Conservation (phyloP, 30 jellyfish, hydroid and myxozoan species). For the Cassiopea xamachana region DNA sequence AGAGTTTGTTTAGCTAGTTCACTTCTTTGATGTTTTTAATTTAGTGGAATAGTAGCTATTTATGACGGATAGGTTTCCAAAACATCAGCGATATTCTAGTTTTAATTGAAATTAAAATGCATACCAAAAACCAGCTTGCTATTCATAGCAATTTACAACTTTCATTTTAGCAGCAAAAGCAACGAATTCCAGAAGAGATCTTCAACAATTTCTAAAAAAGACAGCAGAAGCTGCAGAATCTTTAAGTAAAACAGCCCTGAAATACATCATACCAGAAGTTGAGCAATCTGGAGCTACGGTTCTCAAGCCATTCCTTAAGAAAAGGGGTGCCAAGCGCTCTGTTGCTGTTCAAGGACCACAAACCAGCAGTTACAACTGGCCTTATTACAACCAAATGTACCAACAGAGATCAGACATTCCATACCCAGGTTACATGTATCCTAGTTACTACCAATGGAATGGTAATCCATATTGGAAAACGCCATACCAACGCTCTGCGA, state of each 20-base stretch:
- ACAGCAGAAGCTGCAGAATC: constrained; percentile 51
- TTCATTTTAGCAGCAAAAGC: neutral
- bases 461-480: constrained; percentile 6
- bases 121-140: neutral
- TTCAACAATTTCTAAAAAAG: constrained; percentile 26
- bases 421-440: constrained; percentile 17
- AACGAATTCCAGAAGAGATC: constrained; percentile 1
- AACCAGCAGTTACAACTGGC: neutral
- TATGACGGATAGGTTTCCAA: too few relatives aligned
- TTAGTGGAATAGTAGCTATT: too few relatives aligned
- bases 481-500: constrained; percentile 27
- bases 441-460: constrained; percentile 30
- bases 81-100: too few relatives aligned
- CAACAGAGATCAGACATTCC: constrained; percentile 36
- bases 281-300: constrained; percentile 49
- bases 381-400: neutral
- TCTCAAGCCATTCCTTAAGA: constrained; percentile 55
- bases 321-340: constrained; percentile 40
- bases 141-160: too few relatives aligned
- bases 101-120: too few relatives aligned
- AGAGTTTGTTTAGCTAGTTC: too few relatives aligned
- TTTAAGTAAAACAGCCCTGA: constrained; percentile 52
- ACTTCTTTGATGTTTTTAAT: too few relatives aligned
- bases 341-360: neutral
- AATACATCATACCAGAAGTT: constrained; percentile 24